Conservation (phyloP, 2,797 vertebrate genomes). For the Carcharodon carcharias region DNA sequence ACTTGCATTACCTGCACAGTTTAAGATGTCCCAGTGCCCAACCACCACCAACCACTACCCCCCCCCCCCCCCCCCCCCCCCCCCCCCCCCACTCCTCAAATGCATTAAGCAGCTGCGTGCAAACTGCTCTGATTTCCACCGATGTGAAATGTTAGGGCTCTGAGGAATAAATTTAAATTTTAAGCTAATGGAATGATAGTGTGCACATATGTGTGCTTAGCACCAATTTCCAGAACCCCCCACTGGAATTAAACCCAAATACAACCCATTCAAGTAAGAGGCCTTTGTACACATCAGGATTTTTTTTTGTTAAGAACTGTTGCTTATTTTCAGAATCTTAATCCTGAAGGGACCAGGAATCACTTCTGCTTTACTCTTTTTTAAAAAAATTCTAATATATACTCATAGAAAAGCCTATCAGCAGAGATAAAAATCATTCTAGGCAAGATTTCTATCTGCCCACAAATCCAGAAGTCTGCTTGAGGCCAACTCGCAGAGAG, state of each 20-base stretch:
- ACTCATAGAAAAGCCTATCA: neutral
- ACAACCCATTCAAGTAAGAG: neutral
- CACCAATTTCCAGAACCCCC: neutral
- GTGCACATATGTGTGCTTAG: neutral
- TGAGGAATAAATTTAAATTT: slow-evolving; percentile 2
- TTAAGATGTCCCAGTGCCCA: neutral
- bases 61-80: no score
- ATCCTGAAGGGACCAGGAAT: neutral
- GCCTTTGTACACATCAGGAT: neutral
- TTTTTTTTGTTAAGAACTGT: neutral
- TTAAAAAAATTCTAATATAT: neutral
- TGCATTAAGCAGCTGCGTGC: neutral
- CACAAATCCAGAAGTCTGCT: neutral
- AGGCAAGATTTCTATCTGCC: neutral
- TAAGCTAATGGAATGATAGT: neutral
- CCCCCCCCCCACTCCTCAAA: neutral
- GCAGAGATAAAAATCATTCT: neutral
- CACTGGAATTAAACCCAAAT: neutral
- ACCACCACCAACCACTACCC: no score
- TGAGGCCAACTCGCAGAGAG: neutral
- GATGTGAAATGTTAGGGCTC: neutral
- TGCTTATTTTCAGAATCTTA: slow-evolving; percentile 14
- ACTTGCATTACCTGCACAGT: slow-evolving; percentile 14
- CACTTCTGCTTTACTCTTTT: neutral
- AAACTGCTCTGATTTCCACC: neutral